Evolutionary conservation across 2,113 vertebrate species (phyloP).

Genomic region (Dasyprocta punctata): DNA sequence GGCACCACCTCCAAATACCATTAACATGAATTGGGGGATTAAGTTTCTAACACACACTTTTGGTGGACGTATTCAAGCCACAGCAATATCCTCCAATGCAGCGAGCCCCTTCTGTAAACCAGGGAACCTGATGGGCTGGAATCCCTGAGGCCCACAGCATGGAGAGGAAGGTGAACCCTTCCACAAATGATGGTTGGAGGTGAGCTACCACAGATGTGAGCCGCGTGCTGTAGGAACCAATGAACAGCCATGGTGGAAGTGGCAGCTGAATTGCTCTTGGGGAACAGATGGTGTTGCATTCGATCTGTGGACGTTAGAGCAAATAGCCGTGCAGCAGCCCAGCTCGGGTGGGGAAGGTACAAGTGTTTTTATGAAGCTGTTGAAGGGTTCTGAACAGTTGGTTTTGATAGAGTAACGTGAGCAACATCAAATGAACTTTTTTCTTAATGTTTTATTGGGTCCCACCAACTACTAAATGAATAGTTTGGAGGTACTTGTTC

Average conservation of each 20-base stretch:
- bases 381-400: not conserved
- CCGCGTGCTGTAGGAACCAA: not conserved
- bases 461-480: not conserved
- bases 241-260: not conserved
- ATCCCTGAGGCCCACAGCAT: not conserved
- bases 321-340: not conserved
- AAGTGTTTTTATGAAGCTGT: not conserved
- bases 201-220: no score
- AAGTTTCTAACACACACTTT: not conserved
- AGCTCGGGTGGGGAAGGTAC: not conserved
- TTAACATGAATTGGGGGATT: not conserved
- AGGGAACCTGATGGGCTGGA: no score
- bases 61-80: not conserved
- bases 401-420: not conserved
- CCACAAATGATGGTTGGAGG: not conserved
- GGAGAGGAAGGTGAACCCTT: not conserved
- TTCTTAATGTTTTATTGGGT: not conserved
- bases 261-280: not conserved
- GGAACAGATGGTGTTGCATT: not conserved
- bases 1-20: not conserved
- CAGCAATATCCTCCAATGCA: not conserved
- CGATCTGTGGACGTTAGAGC: not conserved
- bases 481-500: constrained; percentile 9
- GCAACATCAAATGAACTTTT: not conserved
- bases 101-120: not conserved